These are phyloP conservation scores for Brachylomia viminalis DNA, from an alignment of 2,888 invertebrate species.

Conservation along the genomic window DNA sequence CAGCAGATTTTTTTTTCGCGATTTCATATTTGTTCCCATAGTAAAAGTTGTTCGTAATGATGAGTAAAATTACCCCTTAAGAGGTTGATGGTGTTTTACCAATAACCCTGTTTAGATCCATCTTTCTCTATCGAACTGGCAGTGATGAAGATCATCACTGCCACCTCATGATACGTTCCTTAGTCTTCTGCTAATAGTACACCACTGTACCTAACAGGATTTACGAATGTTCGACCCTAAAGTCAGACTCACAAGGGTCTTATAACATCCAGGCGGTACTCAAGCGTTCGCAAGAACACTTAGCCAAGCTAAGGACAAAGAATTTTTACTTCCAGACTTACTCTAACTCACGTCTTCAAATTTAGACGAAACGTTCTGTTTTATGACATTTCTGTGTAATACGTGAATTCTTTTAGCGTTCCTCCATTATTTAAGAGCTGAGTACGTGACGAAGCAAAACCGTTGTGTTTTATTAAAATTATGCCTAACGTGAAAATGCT, in stretches of 20 bases:
- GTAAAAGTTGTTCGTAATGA: too few relatives aligned
- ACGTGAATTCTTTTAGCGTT: conserved; percentile 54
- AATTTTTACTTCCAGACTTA: conserved; percentile 35
- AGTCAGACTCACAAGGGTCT: background rate
- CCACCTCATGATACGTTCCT: background rate
- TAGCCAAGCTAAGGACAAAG: conserved; percentile 8
- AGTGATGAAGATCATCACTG: too few relatives aligned
- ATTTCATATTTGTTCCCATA: too few relatives aligned
- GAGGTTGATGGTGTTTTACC: too few relatives aligned
- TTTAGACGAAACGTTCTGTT: conserved; percentile 40
- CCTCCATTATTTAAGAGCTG: conserved; percentile 42
- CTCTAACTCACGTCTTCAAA: conserved; percentile 25
- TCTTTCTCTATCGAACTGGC: background rate
- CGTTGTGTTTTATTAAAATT: conserved; percentile 53
- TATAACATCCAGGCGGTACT: background rate
- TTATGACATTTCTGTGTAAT: conserved; percentile 58
- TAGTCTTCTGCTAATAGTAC: background rate
- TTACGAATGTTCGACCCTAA: background rate
- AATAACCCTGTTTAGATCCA: too few relatives aligned
- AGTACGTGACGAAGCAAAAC: conserved; percentile 5
- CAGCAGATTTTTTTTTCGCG: too few relatives aligned
- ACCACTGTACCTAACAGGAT: background rate
- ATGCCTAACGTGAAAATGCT: conserved; percentile 46
- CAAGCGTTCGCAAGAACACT: conserved; percentile 6
- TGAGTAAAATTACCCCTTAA: too few relatives aligned